Percentiles rank a stretch among this genome's conserved stretches.
Evolutionary conservation across 2,888 invertebrate genomes (phyloP).

Genomic region (Sepioteuthis lessoniana): DNA sequence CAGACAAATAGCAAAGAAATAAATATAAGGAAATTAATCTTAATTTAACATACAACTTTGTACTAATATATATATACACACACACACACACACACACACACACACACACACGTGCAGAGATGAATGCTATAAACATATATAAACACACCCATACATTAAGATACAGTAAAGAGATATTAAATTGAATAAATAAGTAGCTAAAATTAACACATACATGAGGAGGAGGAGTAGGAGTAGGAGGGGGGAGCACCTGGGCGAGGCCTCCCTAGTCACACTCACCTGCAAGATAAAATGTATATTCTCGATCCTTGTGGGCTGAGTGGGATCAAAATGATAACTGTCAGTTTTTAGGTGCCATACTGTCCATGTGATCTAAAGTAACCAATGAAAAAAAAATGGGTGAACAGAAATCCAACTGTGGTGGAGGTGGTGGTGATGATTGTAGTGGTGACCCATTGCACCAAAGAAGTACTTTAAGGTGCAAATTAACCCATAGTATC

Average conservation of each 20-base stretch:
- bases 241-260: conserved; percentile 34
- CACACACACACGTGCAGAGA: background rate
- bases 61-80: no score
- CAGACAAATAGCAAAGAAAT: background rate
- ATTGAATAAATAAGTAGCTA: background rate
- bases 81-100: no score
- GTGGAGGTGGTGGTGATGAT: background rate
- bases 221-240: conserved; percentile 8
- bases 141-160: background rate
- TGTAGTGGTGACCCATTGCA: background rate
- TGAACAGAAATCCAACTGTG: background rate
- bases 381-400: conserved; percentile 39
- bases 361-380: conserved; percentile 49
- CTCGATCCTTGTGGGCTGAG: conserved; percentile 46
- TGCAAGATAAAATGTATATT: conserved; percentile 47
- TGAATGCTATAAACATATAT: background rate
- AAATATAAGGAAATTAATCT: background rate
- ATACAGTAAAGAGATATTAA: background rate
- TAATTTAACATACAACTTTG: background rate
- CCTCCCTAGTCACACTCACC: conserved; percentile 39
- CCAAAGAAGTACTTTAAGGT: background rate
- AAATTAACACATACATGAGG: conserved; percentile 23
- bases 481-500: background rate
- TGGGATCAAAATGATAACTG: conserved; percentile 42
- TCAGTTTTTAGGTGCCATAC: conserved; percentile 47